phyloP scores from a whole-genome alignment of 2,113 vertebrate species.

The Ptilonorhynchus violaceus region DNA sequence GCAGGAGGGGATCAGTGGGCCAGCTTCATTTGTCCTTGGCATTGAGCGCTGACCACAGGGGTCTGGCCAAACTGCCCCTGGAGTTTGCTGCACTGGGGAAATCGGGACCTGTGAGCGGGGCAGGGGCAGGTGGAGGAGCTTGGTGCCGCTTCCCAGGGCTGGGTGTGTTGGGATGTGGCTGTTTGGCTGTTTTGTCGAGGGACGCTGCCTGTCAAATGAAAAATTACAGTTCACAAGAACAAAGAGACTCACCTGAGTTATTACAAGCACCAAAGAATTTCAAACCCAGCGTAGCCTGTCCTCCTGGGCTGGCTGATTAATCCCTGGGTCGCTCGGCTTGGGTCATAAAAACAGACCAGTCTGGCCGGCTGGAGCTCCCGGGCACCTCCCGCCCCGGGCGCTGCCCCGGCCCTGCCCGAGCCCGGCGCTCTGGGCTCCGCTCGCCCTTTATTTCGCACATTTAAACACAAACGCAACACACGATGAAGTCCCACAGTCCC shows the following conservation, averaged over 20 bases:
- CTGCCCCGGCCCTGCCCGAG: not conserved
- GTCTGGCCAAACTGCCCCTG: not conserved
- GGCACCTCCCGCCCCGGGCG: not conserved
- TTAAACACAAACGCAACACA: fast-evolving
- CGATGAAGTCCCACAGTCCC: fast-evolving
- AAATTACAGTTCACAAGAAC: conserved; percentile 5
- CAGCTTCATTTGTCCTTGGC: fast-evolving
- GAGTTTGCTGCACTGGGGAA: not conserved
- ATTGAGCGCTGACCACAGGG: fast-evolving
- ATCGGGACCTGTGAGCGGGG: fast-evolving
- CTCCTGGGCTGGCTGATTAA: not conserved
- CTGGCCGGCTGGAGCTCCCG: not conserved
- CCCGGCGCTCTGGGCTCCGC: not conserved
- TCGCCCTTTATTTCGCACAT: fast-evolving
- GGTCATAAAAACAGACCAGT: not conserved
- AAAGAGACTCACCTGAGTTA: conserved; percentile 54
- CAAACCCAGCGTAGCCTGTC: not conserved
- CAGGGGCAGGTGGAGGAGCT: not conserved
- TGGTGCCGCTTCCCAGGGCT: fast-evolving
- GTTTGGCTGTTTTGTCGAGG: not conserved
- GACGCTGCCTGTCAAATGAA: not conserved
- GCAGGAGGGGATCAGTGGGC: fast-evolving
- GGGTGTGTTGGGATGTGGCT: not conserved
- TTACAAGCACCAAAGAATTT: not conserved
- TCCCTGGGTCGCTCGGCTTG: not conserved